Conservation (phyloP, 2,113 vertebrate genomes). For the Passer domesticus region DNA sequence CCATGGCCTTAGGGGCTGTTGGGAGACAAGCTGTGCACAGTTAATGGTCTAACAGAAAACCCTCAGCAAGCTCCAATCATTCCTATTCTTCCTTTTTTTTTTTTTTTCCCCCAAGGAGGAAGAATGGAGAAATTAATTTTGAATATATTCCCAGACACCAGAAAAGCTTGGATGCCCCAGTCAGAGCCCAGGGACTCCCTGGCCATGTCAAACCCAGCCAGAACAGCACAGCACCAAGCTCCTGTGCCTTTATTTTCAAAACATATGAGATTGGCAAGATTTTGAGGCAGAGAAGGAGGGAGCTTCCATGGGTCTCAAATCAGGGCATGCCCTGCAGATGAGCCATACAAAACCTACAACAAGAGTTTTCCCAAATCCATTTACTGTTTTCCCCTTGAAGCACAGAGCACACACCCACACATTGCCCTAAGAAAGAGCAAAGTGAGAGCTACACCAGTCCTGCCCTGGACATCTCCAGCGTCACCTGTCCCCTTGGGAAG, state of each 20-base stretch:
- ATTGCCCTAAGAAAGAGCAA: not conserved
- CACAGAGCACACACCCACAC: accelerated
- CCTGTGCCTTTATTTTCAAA: not conserved
- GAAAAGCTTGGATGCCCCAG: not conserved
- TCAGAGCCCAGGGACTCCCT: not conserved
- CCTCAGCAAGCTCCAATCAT: not conserved
- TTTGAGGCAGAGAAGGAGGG: not conserved
- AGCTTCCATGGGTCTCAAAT: not conserved
- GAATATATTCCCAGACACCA: slow-evolving; percentile 5
- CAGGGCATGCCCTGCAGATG: not conserved
- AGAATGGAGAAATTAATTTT: not conserved
- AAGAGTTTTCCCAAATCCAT: not conserved
- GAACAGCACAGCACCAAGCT: not conserved
- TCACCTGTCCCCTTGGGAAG: not conserved
- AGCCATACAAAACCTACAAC: not conserved
- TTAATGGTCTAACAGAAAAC: slow-evolving; percentile 10
- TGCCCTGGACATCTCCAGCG: not conserved
- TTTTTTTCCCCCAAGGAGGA: accelerated
- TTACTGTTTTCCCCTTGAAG: not conserved
- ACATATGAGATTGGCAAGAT: not conserved
- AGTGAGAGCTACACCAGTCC: not conserved
- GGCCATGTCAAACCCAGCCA: not conserved
- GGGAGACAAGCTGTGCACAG: not conserved
- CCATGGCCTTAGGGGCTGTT: not conserved
- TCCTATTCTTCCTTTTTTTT: not conserved